Conservation (phyloP, 2,888 invertebrate genomes). For the Adelphocoris suturalis region DNA sequence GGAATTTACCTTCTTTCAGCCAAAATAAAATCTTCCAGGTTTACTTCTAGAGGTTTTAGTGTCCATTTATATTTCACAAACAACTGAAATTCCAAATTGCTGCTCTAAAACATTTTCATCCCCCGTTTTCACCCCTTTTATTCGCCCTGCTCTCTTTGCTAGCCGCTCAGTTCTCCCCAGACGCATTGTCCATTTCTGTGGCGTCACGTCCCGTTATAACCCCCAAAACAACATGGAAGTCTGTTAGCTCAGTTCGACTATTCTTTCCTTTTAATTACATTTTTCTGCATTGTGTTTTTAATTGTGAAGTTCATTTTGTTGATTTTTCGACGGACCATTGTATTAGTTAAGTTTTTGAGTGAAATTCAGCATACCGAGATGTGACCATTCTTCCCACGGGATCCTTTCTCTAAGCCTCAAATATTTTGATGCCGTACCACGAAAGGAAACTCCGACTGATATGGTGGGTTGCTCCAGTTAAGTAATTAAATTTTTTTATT, state of each 20-base stretch:
- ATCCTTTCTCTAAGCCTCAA: slow-evolving; percentile 1
- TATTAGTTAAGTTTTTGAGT: slow-evolving; percentile 1
- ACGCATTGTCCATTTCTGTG: slow-evolving; percentile 40
- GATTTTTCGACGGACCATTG: neutral
- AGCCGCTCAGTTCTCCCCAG: slow-evolving; percentile 40
- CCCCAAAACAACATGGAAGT: slow-evolving; percentile 76
- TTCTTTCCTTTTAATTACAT: slow-evolving; percentile 61
- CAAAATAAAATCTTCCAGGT: no score
- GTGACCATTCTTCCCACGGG: slow-evolving; percentile 30
- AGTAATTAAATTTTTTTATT: slow-evolving; percentile 41
- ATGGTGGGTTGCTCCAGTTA: slow-evolving; percentile 64
- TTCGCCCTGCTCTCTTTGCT: neutral
- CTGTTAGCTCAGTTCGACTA: slow-evolving; percentile 62
- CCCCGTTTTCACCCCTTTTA: neutral
- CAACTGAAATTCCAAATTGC: neutral
- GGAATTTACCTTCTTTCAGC: neutral
- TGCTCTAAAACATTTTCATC: neutral
- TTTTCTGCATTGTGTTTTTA: slow-evolving; percentile 55
- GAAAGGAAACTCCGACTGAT: slow-evolving; percentile 68
- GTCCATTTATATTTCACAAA: neutral
- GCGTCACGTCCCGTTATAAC: slow-evolving; percentile 76
- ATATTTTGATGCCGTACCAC: slow-evolving; percentile 68
- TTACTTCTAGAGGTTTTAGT: neutral
- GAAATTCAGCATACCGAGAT: neutral
- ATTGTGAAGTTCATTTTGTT: slow-evolving; percentile 37